Conservation (phyloP, 2,888 invertebrate genomes). For the Phlogophora meticulosa region DNA sequence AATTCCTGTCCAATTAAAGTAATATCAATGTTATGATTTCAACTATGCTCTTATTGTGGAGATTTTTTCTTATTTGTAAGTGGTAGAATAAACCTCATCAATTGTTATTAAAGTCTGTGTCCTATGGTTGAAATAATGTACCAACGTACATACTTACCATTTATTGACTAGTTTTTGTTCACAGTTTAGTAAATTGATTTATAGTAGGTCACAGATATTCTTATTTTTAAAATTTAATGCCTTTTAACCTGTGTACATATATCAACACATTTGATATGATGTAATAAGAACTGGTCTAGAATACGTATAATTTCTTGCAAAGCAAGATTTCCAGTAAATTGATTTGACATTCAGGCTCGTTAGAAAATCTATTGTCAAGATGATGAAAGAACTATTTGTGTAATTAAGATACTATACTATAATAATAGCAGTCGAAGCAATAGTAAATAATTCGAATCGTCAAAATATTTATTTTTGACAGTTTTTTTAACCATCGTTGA, state of each 20-base stretch:
- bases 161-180: too few relatives aligned
- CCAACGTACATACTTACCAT: too few relatives aligned
- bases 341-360: conserved; percentile 16
- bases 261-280: too few relatives aligned
- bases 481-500: not conserved
- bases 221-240: too few relatives aligned
- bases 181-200: too few relatives aligned
- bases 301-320: conserved; percentile 1
- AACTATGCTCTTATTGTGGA: not conserved
- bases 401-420: not conserved
- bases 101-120: too few relatives aligned
- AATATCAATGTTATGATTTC: not conserved
- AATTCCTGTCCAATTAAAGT: not conserved
- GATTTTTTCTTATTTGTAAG: not conserved
- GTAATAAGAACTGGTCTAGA: not conserved
- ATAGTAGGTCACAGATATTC: too few relatives aligned
- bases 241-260: too few relatives aligned
- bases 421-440: not conserved
- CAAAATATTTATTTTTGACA: too few relatives aligned
- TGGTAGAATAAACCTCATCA: not conserved
- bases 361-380: not conserved
- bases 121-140: too few relatives aligned
- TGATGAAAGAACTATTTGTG: not conserved
- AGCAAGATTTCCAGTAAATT: conserved; percentile 24
- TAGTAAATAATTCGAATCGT: not conserved